Base-by-base conservation (phyloP, 2,888 invertebrate genomes). In the Agrenia bidenticulata region DNA sequence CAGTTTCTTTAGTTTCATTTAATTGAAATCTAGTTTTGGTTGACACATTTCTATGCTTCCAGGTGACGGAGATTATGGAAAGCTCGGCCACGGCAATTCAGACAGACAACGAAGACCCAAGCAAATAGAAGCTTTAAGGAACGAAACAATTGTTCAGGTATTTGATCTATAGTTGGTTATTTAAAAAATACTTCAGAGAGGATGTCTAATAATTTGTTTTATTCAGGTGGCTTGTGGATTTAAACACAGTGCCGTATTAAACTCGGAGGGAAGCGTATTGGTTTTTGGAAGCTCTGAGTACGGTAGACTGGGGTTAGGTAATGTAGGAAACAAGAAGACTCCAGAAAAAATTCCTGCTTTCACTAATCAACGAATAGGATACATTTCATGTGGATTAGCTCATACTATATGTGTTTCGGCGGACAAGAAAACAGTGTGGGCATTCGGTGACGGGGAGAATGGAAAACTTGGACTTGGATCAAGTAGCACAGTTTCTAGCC, bases 261-360 rank as follows among this genome's bases (percentile, higher is more conserved):
- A 86, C 1, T 80, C 81, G 2, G 85, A 86, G 77, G 87, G 87
- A 11, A 84, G 85, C 77, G 79, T 87, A 41, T 86, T 83, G 77
- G 86, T 85, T 0, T 87, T 87, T 78, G 87, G 87, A 42, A 85
- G 85, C 77, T 86, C 86, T 15, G 86, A 87, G 77, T 85, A 85
- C 77, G 87, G 87, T 1, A 80, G 86, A 54, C 80, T 87, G 5
- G 84, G 84, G 1, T 80, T 85, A 55, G 86, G 86, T 1, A 82
- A 83, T 2, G 84, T 84, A 1, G 81, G 83, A 4, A 86, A 86
- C 78, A 85, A 85, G 78, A 86, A 86, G 78, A 76, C 84, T 5
- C 87, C 87, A 0, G 86, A 86, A 76, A 78, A 83, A 63, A 85
- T 87, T 1, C 77, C 79, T 4, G 80, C 81, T 9, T 77, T 86